Conservation (phyloP, 2,113 vertebrate genomes). For the Colaptes auratus region DNA sequence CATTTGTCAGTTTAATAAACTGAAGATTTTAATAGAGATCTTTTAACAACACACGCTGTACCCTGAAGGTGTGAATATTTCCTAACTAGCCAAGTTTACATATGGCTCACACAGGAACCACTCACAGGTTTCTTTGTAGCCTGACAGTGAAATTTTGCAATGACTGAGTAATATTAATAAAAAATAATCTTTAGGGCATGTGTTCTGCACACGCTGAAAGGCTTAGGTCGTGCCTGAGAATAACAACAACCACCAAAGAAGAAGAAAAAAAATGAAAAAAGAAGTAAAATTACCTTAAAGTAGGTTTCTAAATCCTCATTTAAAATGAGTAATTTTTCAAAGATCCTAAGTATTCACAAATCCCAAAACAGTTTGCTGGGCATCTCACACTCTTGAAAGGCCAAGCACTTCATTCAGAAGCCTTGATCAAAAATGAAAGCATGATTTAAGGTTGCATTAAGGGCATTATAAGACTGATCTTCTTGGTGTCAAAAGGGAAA, state of each 20-base stretch:
- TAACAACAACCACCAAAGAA: no score
- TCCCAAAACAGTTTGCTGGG: neutral
- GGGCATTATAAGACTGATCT: neutral
- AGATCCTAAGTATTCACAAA: neutral
- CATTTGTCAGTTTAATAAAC: conserved; percentile 48
- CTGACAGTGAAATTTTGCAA: neutral
- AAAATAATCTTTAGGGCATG: neutral
- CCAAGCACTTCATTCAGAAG: neutral
- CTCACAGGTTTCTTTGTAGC: neutral
- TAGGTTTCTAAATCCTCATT: neutral
- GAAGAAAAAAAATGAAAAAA: neutral
- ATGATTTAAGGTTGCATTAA: neutral
- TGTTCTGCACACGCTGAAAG: neutral
- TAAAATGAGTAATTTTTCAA: neutral
- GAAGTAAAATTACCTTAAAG: neutral
- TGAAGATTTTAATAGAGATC: conserved; percentile 39
- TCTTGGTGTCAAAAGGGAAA: neutral
- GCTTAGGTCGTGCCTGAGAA: neutral
- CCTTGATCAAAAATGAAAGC: neutral
- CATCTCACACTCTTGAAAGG: neutral
- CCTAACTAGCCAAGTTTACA: conserved; percentile 51
- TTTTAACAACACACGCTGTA: conserved; percentile 48
- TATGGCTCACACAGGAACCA: neutral
- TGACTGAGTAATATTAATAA: neutral
- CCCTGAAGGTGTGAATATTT: conserved; percentile 44